Conservation (phyloP, 2,888 invertebrate species). For the Cantharis rustica region DNA sequence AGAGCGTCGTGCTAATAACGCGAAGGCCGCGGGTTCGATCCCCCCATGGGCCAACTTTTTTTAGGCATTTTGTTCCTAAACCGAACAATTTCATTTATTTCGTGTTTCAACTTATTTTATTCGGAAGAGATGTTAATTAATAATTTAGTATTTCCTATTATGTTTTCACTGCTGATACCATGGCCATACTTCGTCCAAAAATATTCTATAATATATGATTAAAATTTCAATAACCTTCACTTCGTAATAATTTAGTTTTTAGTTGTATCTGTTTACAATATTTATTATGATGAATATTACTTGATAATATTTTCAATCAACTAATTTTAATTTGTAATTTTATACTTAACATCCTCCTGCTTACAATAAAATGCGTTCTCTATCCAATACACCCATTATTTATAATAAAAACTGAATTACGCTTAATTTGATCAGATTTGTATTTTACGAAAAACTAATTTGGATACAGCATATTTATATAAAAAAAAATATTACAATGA, state of each 20-base stretch:
- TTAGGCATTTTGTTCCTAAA: background rate
- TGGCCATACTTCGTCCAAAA: background rate
- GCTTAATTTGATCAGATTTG: background rate
- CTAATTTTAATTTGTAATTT: background rate
- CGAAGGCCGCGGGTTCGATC: constrained; percentile 78
- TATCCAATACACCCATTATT: background rate
- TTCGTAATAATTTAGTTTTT: background rate
- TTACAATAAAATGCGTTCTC: background rate
- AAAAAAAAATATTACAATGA: too few species aligned
- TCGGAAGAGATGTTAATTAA: background rate
- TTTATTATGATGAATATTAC: background rate
- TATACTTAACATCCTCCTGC: background rate
- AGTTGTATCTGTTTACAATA: background rate
- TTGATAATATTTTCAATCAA: background rate
- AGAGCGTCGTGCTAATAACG: constrained; percentile 79
- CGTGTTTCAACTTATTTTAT: too few species aligned
- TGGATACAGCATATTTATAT: too few species aligned
- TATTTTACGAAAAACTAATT: too few species aligned
- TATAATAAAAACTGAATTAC: background rate
- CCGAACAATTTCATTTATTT: background rate
- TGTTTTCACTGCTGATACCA: background rate
- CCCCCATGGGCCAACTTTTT: constrained; percentile 68
- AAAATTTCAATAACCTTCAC: background rate
- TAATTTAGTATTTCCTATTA: background rate
- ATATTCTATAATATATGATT: background rate